Evolutionary conservation across 2,888 invertebrate genomes (phyloP), one percentile per base, ranked within the genome.

Genomic region (Drosophila suboccidentalis): DNA sequence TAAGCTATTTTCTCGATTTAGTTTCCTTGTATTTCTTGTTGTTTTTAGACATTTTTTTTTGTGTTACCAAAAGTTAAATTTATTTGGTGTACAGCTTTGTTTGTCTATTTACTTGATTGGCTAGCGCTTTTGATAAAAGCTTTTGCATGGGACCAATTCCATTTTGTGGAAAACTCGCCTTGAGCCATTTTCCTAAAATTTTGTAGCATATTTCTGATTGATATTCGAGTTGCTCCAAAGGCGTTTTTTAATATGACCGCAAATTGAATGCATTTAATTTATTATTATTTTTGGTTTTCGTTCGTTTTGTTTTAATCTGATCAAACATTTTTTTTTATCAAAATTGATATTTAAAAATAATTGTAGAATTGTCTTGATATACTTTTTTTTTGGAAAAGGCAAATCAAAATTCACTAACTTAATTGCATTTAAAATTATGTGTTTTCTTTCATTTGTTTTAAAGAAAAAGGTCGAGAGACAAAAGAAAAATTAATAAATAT

Each of bases 91-190:
- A 44, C 64, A 72, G 82, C 58, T 84, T 68, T 76, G 82, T 79
- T 85, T 87, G 71, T 73, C 87, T 82, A 79, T 84, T 82, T 79
- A 71, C 67, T 87, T 87, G 87, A 87, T 82, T 82, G 87, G 79
- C 71, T 66, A 49, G 57, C 57, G 64, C 61, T 67, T 54, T 53
- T 71, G 61, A 68, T 73, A 79, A 81, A 87, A 87, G 79, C 78
- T 71, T 82, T 69, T 61, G 50, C 65, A 67, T 49, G 11, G 17
- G 44, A 43, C 58, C 61, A 26, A 71, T 69, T 84, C 72, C 57
- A 69, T 78, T 67, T 72, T 70, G 41, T 26, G 22, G 15, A 59
- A 51, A 63, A 51, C 58, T 49, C 4, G 47, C 57, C 71, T 53
- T 8, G 22, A 50, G 81, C 51, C 51, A 59, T 29, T 69, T 63